Conservation (phyloP, 2,888 invertebrate species). For the Bhutanitis thaidina region DNA sequence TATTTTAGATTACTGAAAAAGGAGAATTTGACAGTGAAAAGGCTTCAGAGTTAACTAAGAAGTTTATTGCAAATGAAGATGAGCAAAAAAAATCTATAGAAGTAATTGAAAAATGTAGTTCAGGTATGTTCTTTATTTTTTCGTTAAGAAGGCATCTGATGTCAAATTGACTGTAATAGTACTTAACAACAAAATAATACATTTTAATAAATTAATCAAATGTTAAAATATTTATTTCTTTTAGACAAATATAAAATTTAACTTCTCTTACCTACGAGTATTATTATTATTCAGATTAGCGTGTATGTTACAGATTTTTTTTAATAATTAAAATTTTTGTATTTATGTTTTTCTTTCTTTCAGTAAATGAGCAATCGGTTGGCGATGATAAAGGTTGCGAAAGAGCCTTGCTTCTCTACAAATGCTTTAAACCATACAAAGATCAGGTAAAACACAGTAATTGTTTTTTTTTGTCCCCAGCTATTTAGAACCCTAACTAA, state of each 20-base stretch:
- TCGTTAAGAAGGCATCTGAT: no score
- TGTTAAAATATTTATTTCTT: no score
- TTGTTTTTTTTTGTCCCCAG: no score
- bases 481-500: no score
- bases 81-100: conserved; percentile 32
- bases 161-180: no score
- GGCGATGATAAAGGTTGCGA: conserved; percentile 46
- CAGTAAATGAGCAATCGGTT: conserved; percentile 47
- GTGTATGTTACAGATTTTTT: no score
- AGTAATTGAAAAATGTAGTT: conserved; percentile 32
- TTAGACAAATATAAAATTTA: no score
- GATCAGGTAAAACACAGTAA: conserved; percentile 30
- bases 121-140: conserved; percentile 29
- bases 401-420: conserved; percentile 37
- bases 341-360: conserved; percentile 23
- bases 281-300: no score
- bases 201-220: no score
- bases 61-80: conserved; percentile 33
- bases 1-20: conserved; percentile 42
- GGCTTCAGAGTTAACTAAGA: conserved; percentile 28
- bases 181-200: no score
- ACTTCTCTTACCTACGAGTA: no score
- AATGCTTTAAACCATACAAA: conserved; percentile 38
- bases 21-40: conserved; percentile 39
- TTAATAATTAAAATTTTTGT: no score